A percentile compares a stretch with the other conserved stretches of the same genome.
Evolutionary conservation across 2,888 invertebrate genomes (phyloP).

Genomic region (Xiphydria camelus): DNA sequence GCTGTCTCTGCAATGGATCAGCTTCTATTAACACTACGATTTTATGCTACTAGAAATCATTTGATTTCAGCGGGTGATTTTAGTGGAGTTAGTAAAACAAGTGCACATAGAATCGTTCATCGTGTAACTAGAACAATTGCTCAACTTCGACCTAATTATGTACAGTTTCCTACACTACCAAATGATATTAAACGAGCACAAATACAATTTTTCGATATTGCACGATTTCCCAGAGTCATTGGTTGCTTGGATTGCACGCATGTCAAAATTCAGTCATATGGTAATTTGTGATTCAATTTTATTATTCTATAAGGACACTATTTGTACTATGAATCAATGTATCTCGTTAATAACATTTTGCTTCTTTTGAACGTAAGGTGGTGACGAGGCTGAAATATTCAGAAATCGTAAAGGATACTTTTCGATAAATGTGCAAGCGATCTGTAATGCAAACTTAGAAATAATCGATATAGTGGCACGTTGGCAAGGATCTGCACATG

Average conservation of each 20-base stretch:
- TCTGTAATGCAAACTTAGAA: too few relatives aligned
- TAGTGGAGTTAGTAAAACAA: constrained; percentile 21
- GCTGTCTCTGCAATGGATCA: too few relatives aligned
- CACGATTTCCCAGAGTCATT: constrained; percentile 30
- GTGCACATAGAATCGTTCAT: constrained; percentile 23
- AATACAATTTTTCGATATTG: constrained; percentile 26
- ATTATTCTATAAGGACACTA: not conserved
- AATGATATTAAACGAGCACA: constrained; percentile 19
- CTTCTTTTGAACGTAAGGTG: too few relatives aligned
- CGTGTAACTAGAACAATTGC: constrained; percentile 27
- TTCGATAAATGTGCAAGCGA: constrained; percentile 29
- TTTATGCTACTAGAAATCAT: constrained; percentile 19
- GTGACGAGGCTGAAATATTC: constrained; percentile 26
- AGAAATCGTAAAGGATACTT: constrained; percentile 30
- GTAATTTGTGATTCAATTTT: constrained; percentile 6
- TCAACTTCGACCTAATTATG: constrained; percentile 12
- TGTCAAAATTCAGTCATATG: constrained; percentile 28
- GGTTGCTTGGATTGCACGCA: constrained; percentile 37
- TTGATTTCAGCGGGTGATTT: constrained; percentile 26
- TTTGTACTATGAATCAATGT: not conserved
- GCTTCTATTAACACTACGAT: constrained; percentile 22
- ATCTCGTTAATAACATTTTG: too few relatives aligned
- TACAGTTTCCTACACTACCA: constrained; percentile 20
- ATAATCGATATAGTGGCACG: constrained; percentile 28
- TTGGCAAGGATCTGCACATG: constrained; percentile 37